Percentiles rank a stretch among this genome's conserved stretches.
These are phyloP conservation scores for Dipodomys spectabilis DNA, from an alignment of 2,113 vertebrate species.

Conservation along the genomic window DNA sequence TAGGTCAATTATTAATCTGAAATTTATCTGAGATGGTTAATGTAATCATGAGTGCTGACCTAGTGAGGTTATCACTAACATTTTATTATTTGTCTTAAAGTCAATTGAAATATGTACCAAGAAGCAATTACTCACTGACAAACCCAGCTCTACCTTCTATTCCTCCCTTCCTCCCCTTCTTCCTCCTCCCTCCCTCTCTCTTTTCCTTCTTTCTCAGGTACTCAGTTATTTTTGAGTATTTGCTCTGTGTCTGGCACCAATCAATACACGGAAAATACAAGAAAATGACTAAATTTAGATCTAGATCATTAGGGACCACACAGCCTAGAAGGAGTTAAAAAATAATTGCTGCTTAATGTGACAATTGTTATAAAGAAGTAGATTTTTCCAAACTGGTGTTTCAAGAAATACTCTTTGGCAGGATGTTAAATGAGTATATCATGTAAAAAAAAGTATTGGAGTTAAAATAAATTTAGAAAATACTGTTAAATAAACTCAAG, in stretches of 20 bases:
- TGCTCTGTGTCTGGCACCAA: background rate
- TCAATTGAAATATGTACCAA: constrained; percentile 8
- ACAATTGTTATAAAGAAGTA: constrained; percentile 62
- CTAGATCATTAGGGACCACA: background rate
- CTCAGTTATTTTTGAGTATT: background rate
- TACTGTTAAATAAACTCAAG: constrained; percentile 71
- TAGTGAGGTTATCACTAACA: constrained; percentile 17
- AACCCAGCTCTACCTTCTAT: background rate
- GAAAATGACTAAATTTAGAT: background rate
- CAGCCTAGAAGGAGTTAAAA: constrained; percentile 53
- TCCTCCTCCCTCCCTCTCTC: background rate
- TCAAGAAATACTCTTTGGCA: constrained; percentile 66
- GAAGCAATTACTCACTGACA: background rate
- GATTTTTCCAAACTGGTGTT: constrained; percentile 60
- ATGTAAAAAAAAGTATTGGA: constrained; percentile 65
- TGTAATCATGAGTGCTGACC: constrained; percentile 36
- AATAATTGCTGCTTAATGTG: constrained; percentile 57
- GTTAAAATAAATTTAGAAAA: constrained; percentile 68
- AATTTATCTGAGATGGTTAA: constrained; percentile 46
- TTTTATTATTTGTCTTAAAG: constrained; percentile 59
- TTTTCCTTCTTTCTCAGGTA: background rate
- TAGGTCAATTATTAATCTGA: constrained; percentile 53
- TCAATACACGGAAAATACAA: background rate
- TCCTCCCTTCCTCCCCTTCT: too few species aligned
- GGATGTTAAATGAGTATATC: constrained; percentile 56